Evolutionary conservation across 2,888 invertebrate species (phyloP).

Genomic region (Masnerella sp.): DNA sequence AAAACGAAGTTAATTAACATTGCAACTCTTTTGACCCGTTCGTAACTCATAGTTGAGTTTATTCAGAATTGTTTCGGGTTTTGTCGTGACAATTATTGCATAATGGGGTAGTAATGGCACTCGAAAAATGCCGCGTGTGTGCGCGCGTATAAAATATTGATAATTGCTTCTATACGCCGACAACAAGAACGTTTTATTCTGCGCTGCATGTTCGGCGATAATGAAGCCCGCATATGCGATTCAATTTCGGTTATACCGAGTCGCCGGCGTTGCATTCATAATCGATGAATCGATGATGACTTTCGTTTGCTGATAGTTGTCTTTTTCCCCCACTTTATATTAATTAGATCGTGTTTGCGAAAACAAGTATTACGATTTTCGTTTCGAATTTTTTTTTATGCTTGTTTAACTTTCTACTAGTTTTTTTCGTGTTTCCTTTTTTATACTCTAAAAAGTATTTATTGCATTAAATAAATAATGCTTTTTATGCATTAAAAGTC

Average conservation of each 20-base stretch:
- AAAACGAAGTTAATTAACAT: slow-evolving; percentile 4
- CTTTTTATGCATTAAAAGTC: too few species aligned
- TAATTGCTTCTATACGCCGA: slow-evolving; percentile 7
- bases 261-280: slow-evolving; percentile 18
- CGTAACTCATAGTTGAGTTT: slow-evolving; percentile 12
- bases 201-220: not conserved
- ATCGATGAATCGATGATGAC: slow-evolving; percentile 27
- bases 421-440: too few species aligned
- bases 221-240: slow-evolving; percentile 19
- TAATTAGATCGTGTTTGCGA: too few species aligned
- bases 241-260: slow-evolving; percentile 13
- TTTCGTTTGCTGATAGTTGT: slow-evolving; percentile 1
- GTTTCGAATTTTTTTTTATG: too few species aligned
- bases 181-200: slow-evolving; percentile 19
- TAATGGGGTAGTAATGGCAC: slow-evolving; percentile 16
- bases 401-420: too few species aligned
- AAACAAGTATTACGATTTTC: too few species aligned
- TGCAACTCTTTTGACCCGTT: slow-evolving; percentile 1
- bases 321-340: too few species aligned
- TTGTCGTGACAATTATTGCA: slow-evolving; percentile 12
- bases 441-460: too few species aligned
- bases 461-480: too few species aligned
- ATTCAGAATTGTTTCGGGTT: slow-evolving; percentile 14
- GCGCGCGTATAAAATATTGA: slow-evolving; percentile 20
- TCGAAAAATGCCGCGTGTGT: slow-evolving; percentile 20